Evolutionary conservation across 2,888 invertebrate species (phyloP).

Genomic region (Crepidodera aurea): DNA sequence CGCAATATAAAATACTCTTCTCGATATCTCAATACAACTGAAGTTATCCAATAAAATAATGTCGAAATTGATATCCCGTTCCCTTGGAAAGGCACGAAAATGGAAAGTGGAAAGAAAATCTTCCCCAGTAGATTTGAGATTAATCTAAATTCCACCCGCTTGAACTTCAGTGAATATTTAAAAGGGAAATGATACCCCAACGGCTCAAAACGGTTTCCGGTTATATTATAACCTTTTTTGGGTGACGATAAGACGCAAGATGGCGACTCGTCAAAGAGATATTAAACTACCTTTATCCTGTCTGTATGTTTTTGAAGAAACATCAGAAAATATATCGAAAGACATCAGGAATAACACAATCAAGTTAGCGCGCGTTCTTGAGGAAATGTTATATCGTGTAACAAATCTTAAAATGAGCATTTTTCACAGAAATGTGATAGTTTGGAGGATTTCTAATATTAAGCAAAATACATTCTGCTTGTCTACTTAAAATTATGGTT

Average conservation of each 20-base stretch:
- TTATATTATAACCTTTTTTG: constrained; percentile 1
- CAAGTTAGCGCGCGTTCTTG: too few species aligned
- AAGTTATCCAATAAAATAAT: constrained; percentile 2
- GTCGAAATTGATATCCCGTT: background rate
- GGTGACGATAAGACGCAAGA: background rate
- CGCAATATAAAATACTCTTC: too few species aligned
- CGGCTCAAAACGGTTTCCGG: background rate
- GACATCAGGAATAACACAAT: too few species aligned
- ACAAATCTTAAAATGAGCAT: too few species aligned
- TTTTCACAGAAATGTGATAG: too few species aligned
- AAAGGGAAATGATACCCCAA: constrained; percentile 4
- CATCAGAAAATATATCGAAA: too few species aligned
- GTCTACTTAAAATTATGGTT: too few species aligned
- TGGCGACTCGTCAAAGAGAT: background rate
- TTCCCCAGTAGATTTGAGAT: background rate
- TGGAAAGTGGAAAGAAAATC: background rate
- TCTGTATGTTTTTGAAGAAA: too few species aligned
- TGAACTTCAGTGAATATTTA: constrained; percentile 1
- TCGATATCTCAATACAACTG: background rate
- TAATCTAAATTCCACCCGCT: constrained; percentile 14
- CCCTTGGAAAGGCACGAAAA: background rate
- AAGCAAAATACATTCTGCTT: too few species aligned
- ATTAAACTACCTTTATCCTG: too few species aligned
- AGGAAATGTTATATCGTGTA: too few species aligned
- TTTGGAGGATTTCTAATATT: too few species aligned